Percentiles rank a stretch among this genome's conserved stretches.
phyloP scores from a whole-genome alignment of 1,140 invertebrate species.

The Neuroterus valhalla region DNA sequence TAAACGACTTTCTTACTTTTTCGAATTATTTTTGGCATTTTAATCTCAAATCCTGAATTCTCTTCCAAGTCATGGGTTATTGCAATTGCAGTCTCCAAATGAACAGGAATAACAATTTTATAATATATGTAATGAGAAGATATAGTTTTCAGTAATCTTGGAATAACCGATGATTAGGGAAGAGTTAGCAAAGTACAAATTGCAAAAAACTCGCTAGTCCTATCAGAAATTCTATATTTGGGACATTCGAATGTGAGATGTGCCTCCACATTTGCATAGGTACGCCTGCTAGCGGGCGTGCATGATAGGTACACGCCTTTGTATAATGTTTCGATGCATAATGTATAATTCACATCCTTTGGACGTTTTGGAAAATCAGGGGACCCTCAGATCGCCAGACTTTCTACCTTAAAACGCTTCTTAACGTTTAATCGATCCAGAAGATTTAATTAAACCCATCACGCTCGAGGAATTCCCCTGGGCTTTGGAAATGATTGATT shows the following conservation, averaged over 20 bases:
- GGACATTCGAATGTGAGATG: conserved; percentile 39
- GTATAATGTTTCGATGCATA: conserved; percentile 58
- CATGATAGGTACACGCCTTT: conserved; percentile 51
- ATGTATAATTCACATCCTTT: conserved; percentile 59
- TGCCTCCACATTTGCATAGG: conserved; percentile 50
- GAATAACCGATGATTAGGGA: no score
- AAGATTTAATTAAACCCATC: conserved; percentile 29
- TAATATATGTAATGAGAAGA: no score
- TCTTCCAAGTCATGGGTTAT: neutral
- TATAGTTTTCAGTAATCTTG: no score
- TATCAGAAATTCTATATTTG: conserved; percentile 54
- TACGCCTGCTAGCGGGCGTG: conserved; percentile 32
- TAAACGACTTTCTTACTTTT: conserved; percentile 26
- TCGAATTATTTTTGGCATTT: conserved; percentile 11
- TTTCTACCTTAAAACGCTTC: conserved; percentile 34
- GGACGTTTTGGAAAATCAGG: conserved; percentile 61
- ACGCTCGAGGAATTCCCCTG: neutral
- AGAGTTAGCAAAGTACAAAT: neutral
- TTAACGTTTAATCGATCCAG: conserved; percentile 16
- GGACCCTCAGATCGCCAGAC: conserved; percentile 36
- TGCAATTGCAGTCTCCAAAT: no score
- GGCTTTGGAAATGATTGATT: conserved; percentile 28
- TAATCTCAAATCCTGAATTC: conserved; percentile 11
- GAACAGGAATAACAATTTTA: no score
- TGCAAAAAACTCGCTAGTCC: neutral